These are phyloP conservation scores for Tympanoctomys barrerae DNA, from an alignment of 2,797 vertebrate genomes.

Conservation along the genomic window DNA sequence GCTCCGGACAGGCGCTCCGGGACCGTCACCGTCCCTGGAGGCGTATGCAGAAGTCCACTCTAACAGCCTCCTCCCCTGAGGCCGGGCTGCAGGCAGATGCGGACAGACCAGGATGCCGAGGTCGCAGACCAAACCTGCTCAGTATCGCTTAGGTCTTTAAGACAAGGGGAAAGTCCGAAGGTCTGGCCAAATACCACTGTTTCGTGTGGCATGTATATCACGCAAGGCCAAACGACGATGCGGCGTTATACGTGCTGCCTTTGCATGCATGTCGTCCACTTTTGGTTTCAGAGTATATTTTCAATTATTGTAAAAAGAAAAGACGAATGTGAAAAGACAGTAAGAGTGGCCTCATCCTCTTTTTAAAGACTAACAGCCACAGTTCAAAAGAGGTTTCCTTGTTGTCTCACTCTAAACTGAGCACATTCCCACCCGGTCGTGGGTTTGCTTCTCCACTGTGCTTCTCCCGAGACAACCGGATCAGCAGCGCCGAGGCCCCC, in stretches of 20 bases:
- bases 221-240: background rate
- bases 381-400: slow-evolving; percentile 6
- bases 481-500: background rate
- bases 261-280: background rate
- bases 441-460: background rate
- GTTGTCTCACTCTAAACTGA: background rate
- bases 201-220: background rate
- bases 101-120: background rate
- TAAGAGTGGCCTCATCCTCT: background rate
- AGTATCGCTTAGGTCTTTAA: background rate
- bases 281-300: background rate
- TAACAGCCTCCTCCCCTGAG: background rate
- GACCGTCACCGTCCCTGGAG: background rate
- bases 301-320: background rate
- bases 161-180: background rate
- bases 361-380: slow-evolving; percentile 11
- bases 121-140: background rate
- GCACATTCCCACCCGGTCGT: background rate
- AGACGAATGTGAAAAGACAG: slow-evolving; percentile 1
- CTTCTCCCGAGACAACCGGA: too few species aligned
- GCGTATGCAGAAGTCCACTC: background rate
- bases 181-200: background rate
- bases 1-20: background rate
- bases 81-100: background rate
- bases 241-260: background rate